These are phyloP conservation scores for Chironomus tepperi DNA, from an alignment of 1,140 invertebrate genomes.

Conservation along the genomic window DNA sequence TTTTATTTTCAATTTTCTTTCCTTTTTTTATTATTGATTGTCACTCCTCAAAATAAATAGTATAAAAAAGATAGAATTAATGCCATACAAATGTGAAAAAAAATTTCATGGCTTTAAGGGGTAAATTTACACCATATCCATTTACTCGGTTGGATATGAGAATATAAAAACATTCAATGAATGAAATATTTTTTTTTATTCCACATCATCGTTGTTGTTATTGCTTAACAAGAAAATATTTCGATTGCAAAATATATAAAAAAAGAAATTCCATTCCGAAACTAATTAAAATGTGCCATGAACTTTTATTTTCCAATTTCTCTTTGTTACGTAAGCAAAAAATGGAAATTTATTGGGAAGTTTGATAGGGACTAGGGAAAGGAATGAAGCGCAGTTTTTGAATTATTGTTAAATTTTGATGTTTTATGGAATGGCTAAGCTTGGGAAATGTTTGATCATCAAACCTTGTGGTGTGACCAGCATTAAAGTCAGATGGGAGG, in stretches of 20 bases:
- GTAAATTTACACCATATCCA: background rate
- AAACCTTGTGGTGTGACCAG: too few relatives aligned
- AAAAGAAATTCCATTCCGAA: constrained; percentile 11
- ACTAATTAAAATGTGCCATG: constrained; percentile 21
- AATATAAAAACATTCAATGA: background rate
- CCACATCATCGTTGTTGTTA: background rate
- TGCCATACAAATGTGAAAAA: background rate
- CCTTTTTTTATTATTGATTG: background rate
- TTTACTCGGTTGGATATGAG: too few relatives aligned
- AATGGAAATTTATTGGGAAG: too few relatives aligned
- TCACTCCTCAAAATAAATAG: background rate
- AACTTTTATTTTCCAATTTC: constrained; percentile 2
- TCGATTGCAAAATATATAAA: constrained; percentile 12
- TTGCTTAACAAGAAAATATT: constrained; percentile 2
- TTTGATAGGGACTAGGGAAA: too few relatives aligned
- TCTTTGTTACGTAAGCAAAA: background rate
- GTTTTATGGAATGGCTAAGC: too few relatives aligned
- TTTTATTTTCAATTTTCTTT: too few relatives aligned
- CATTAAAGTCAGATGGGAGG: too few relatives aligned
- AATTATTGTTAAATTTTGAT: too few relatives aligned
- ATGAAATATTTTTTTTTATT: background rate
- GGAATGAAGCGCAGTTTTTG: too few relatives aligned
- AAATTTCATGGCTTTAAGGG: background rate
- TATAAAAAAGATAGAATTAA: background rate
- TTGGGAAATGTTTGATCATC: too few relatives aligned